Conservation (phyloP, 2,113 vertebrate species). For the Suricata suricatta region DNA sequence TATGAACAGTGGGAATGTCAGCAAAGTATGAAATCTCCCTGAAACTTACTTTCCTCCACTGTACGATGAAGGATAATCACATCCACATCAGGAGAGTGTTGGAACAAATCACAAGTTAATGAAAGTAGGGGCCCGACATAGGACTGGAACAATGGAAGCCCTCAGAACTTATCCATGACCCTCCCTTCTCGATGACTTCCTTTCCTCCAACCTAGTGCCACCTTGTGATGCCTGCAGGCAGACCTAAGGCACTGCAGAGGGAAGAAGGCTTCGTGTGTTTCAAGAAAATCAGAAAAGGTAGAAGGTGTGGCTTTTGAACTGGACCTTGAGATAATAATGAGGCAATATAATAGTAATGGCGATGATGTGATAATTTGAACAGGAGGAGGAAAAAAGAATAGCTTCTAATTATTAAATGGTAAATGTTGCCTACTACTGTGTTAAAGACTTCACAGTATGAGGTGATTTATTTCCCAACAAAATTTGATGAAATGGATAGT, state of each 20-base stretch:
- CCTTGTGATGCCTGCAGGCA: not conserved
- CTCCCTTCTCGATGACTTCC: not conserved
- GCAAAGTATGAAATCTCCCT: not conserved
- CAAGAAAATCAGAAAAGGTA: not conserved
- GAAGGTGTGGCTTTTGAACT: not conserved
- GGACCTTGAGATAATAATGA: not conserved
- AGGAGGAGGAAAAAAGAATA: not conserved
- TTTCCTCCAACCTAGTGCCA: not conserved
- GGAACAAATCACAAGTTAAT: not conserved
- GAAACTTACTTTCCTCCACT: not conserved
- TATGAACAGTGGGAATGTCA: not conserved
- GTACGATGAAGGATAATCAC: not conserved
- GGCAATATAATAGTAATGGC: not conserved
- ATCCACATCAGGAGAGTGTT: accelerated
- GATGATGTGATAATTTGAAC: not conserved
- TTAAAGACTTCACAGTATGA: not conserved
- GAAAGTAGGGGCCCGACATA: not conserved
- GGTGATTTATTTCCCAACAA: not conserved
- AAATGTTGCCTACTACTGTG: not conserved
- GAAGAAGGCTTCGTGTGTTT: not conserved
- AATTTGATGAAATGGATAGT: not conserved
- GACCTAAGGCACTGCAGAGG: no score
- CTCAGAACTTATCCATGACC: not conserved
- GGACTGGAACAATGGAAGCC: not conserved
- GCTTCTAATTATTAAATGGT: not conserved